These are phyloP conservation scores for Drosophila varians DNA, from an alignment of 1,140 invertebrate species.

Conservation along the genomic window DNA sequence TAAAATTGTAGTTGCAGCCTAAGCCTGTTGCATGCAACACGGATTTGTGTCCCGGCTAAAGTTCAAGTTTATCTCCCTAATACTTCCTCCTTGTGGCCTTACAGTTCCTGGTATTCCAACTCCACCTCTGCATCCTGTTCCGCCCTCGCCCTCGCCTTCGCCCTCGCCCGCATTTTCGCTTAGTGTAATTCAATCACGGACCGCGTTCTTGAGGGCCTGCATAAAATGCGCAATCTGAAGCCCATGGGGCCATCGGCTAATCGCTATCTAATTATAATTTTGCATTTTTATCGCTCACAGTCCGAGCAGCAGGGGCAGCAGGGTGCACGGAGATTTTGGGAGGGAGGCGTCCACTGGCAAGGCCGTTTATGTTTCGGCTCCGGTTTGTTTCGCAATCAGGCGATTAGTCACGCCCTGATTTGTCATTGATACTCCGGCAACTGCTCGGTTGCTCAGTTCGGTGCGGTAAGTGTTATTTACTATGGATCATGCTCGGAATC, in stretches of 20 bases:
- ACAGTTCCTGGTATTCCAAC: constrained; percentile 26
- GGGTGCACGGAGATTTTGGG: background rate
- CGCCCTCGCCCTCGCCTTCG: background rate
- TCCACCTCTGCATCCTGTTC: background rate
- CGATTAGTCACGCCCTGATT: constrained; percentile 76
- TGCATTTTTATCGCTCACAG: constrained; percentile 63
- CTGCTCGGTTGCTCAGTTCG: constrained; percentile 31
- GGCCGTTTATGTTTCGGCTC: constrained; percentile 40
- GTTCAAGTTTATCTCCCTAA: constrained; percentile 43
- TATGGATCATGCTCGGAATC: constrained; percentile 2
- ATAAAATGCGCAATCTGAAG: constrained; percentile 74
- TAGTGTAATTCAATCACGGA: constrained; percentile 61
- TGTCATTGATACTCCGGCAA: constrained; percentile 64
- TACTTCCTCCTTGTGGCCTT: constrained; percentile 21
- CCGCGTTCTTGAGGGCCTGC: constrained; percentile 39
- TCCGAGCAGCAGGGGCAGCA: background rate
- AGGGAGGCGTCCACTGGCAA: constrained; percentile 8
- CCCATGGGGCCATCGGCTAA: constrained; percentile 53
- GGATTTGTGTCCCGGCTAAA: constrained; percentile 12
- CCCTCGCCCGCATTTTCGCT: constrained; percentile 57
- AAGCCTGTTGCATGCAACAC: constrained; percentile 29
- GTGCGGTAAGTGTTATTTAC: constrained; percentile 18
- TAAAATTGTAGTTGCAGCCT: constrained; percentile 53
- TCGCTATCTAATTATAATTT: constrained; percentile 74
- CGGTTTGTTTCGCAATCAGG: constrained; percentile 67